These are phyloP conservation scores for Anarsia innoxiella DNA, from an alignment of 2,888 invertebrate species.

Conservation along the genomic window DNA sequence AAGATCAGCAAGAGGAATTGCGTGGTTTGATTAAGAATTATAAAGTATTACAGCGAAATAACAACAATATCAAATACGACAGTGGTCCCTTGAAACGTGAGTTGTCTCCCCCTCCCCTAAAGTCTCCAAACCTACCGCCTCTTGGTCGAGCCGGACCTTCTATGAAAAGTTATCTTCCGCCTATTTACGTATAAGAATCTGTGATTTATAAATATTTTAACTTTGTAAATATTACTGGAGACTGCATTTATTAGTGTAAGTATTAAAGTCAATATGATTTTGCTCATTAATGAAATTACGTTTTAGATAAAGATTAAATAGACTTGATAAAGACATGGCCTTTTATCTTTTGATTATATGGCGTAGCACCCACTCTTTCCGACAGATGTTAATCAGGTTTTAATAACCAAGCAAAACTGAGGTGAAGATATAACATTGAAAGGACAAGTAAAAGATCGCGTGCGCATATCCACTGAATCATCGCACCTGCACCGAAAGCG, in stretches of 20 bases:
- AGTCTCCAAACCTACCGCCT: constrained; percentile 47
- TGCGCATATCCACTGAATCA: constrained; percentile 35
- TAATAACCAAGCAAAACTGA: neutral
- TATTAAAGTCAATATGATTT: constrained; percentile 10
- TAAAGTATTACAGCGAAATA: constrained; percentile 58
- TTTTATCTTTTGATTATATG: too few relatives aligned
- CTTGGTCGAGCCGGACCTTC: constrained; percentile 64
- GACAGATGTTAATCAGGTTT: too few relatives aligned
- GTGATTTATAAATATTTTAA: constrained; percentile 44
- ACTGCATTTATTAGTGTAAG: constrained; percentile 59
- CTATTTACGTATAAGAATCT: constrained; percentile 47
- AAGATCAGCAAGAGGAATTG: constrained; percentile 41
- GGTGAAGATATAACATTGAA: constrained; percentile 29
- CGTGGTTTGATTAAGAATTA: constrained; percentile 61
- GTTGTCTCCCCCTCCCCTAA: constrained; percentile 39
- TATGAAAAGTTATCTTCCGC: constrained; percentile 59
- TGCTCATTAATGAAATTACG: too few relatives aligned
- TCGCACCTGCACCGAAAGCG: constrained; percentile 63
- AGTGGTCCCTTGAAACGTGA: constrained; percentile 33
- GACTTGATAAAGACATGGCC: too few relatives aligned
- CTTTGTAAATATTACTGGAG: constrained; percentile 47
- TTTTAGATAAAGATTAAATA: too few relatives aligned
- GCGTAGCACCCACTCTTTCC: too few relatives aligned
- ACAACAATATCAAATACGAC: constrained; percentile 34
- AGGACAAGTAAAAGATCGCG: constrained; percentile 45